Percentiles rank a stretch among this genome's conserved stretches.
These are phyloP conservation scores for Alcedo atthis DNA, from an alignment of 2,797 vertebrate genomes.

Conservation along the genomic window DNA sequence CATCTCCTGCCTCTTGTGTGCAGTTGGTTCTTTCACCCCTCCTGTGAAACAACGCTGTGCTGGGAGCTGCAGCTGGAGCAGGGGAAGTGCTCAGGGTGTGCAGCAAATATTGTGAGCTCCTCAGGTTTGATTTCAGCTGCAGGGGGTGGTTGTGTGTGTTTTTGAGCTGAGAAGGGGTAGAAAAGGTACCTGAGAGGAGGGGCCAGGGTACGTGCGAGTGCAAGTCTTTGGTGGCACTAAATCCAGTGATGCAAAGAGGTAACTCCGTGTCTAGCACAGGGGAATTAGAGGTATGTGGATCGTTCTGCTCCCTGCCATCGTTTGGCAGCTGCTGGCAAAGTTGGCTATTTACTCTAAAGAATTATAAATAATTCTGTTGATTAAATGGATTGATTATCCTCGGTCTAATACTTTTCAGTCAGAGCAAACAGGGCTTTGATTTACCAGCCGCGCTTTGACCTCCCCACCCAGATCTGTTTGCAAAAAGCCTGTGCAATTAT, in stretches of 20 bases:
- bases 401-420: constrained; percentile 17
- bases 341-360: background rate
- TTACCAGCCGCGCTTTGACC: constrained; percentile 39
- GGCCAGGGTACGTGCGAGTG: background rate
- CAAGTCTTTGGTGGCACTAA: background rate
- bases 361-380: constrained; percentile 18
- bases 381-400: constrained; percentile 34
- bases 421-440: constrained; percentile 38
- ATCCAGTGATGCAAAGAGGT: background rate
- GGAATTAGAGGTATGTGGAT: background rate
- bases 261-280: background rate
- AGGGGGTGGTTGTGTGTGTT: background rate
- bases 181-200: background rate
- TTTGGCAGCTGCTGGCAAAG: background rate
- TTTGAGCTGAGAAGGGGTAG: background rate
- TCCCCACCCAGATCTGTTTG: constrained; percentile 55
- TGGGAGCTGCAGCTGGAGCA: background rate
- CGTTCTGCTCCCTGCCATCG: background rate
- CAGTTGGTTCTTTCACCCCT: too few species aligned
- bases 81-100: background rate
- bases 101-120: background rate
- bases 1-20: too few species aligned
- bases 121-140: background rate
- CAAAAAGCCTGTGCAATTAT: constrained; percentile 43
- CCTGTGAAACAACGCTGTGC: too few species aligned